Percentiles rank a stretch among this genome's conserved stretches.
These are phyloP conservation scores for Siniperca scherzeri DNA, from an alignment of 2,797 vertebrate genomes.

Conservation along the genomic window DNA sequence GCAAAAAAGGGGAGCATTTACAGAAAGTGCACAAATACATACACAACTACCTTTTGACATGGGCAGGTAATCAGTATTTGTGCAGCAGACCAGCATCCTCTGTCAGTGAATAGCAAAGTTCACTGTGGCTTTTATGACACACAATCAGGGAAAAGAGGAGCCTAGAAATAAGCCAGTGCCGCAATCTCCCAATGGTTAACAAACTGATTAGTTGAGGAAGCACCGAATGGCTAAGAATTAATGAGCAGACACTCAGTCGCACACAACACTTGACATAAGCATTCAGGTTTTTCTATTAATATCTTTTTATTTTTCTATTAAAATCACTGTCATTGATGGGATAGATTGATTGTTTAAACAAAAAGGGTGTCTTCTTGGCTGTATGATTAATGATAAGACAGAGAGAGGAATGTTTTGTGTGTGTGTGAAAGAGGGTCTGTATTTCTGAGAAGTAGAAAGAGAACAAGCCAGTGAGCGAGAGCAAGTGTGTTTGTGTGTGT, in stretches of 20 bases:
- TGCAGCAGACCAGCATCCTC: constrained; percentile 54
- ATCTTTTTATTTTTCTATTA: constrained; percentile 21
- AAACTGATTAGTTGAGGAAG: constrained; percentile 13
- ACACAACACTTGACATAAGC: constrained; percentile 19
- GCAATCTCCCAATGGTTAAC: constrained; percentile 35
- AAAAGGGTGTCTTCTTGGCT: background rate
- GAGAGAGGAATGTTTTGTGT: background rate
- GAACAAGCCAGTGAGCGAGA: constrained; percentile 19
- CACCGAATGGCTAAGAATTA: constrained; percentile 19
- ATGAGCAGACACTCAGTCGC: constrained; percentile 13
- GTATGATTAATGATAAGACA: background rate
- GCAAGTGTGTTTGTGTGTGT: constrained; percentile 1
- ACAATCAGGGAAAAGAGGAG: constrained; percentile 50
- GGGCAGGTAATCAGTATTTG: constrained; percentile 72
- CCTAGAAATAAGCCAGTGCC: constrained; percentile 23
- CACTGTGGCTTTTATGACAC: constrained; percentile 73
- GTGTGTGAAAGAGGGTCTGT: constrained; percentile 37
- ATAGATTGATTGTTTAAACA: constrained; percentile 19
- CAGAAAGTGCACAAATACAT: constrained; percentile 30
- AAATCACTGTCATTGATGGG: constrained; percentile 19
- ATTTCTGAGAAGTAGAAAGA: constrained; percentile 40
- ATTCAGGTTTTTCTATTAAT: constrained; percentile 18
- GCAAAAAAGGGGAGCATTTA: constrained; percentile 47
- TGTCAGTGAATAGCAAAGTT: constrained; percentile 63
- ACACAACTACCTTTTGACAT: constrained; percentile 41